Base-by-base conservation (phyloP, 1,140 invertebrate genomes). In the Ridgeia piscesae region DNA sequence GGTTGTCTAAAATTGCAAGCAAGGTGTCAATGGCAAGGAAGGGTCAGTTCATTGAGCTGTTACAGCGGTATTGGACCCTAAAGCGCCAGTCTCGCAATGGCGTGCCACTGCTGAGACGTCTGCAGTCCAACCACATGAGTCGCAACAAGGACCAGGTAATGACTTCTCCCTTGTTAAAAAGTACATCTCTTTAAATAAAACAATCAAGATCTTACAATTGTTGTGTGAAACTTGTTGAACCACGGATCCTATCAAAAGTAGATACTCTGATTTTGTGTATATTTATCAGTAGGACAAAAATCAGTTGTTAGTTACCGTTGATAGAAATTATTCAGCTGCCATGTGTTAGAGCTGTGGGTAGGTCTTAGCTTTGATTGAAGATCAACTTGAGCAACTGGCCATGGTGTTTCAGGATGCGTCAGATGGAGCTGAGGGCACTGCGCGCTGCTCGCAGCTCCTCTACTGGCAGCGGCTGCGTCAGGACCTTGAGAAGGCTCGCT, bases 1-100 rank as follows among this genome's bases (percentile, higher is more conserved):
- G 91, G 42, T 27, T 91, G 34, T 31, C 77, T 8, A 92, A 98
- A 95, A 99, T 99, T 93, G 97, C 98, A 2, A 96, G 97, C 33
- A 95, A 97, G 93, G 97, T 98, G 96, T 98, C 94, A 88, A 94
- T 96, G 94, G 96, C 97, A 31, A 97, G 98, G 94, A 98, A 98
- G 93, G 98, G 97, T 91, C 97, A 98, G 93, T 98, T 99, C 94
- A 97, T 99, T 93, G 98, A 98, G 94, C 96, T 98, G 31, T 96
- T 99, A 6, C 93, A 96, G 89, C 95, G 94, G 92, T 97, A 97
- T 95, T 99, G 99, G 99, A 99, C 98, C 4, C 96, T 99, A 1
- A 99, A 99, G 95, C 93, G 99, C n/a, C 98, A 99, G 95, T 98
- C 98, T 92, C 96, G 99, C 91, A 99, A 99, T 96, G 99, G 99